Evolutionary conservation across 2,797 vertebrate genomes (phyloP), one percentile per base, ranked within the genome.

Genomic region (Poeciliopsis presidionis): DNA sequence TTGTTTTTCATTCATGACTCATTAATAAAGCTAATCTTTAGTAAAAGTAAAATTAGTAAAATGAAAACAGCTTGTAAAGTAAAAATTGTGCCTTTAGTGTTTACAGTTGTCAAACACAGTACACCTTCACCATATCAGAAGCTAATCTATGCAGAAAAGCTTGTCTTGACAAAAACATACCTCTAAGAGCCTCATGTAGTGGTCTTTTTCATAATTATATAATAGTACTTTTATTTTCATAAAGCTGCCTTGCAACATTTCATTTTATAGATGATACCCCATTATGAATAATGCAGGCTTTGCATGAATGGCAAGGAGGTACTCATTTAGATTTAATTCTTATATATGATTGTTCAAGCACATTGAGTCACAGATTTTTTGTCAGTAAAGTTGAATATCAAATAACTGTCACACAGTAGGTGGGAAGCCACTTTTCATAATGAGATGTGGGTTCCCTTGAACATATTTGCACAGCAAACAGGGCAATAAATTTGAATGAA

Each of bases 401-500:
- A n/a, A 28, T 20, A 45, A 45, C 43, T n/a, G 25, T 61, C 33
- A 69, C 7, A 43, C 39, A 8, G 13, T 46, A 28, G 4, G 11
- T 33, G 14, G n/a, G 67, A 70, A 45, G 6, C 67, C 67, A 28
- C 41, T 70, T 46, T 25, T 53, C 9, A 7, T n/a, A 8, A 13
- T 41, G n/a, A 71, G 53, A 72, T 47, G 67, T 74, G n/a, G 30
- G 30, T 67, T 7, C 33, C 71, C n/a, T 65, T 7, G 41, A 79
- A 65, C 0, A 51, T 45, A 28, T 74, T 77, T 65, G 43, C 46
- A 61, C 75, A 65, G 25, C 0, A 71, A 71, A 84, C 0, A 25
- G 1, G 43, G 39, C 70, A 70, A 70, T 75, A 53, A 77, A 80
- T 14, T 1, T 74, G 6, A 59, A 2, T 46, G 30, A 77, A 61